Conservation (phyloP, 2,888 invertebrate genomes). For the Acholoe squamosa region DNA sequence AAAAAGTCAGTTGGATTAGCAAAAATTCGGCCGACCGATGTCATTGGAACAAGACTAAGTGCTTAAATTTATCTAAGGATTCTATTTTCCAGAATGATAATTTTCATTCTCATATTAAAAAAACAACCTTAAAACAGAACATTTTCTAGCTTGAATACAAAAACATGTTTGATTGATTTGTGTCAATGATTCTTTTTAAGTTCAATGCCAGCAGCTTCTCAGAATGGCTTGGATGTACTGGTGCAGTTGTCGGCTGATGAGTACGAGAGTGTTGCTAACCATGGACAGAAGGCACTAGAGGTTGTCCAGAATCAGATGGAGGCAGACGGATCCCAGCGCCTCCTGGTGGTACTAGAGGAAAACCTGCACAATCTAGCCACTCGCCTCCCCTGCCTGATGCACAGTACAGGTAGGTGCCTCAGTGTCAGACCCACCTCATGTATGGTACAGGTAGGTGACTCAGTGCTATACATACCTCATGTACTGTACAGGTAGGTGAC, state of each 20-base stretch:
- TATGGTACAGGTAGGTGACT: too few species aligned
- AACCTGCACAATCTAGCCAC: slow-evolving; percentile 76
- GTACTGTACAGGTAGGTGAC: too few species aligned
- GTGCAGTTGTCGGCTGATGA: slow-evolving; percentile 77
- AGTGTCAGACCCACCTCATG: background rate
- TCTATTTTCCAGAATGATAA: too few species aligned
- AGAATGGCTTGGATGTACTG: slow-evolving; percentile 75
- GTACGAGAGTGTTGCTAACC: slow-evolving; percentile 74
- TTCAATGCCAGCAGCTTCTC: slow-evolving; percentile 74
- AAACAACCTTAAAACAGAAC: too few species aligned
- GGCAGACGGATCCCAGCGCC: slow-evolving; percentile 69
- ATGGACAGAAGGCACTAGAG: slow-evolving; percentile 73
- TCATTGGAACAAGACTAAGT: too few species aligned
- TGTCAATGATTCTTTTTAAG: slow-evolving; percentile 68
- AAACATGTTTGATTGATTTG: too few species aligned
- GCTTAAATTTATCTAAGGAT: too few species aligned
- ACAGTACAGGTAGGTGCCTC: slow-evolving; percentile 73
- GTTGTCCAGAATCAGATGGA: slow-evolving; percentile 68
- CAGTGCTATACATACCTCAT: too few species aligned
- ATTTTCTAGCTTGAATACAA: too few species aligned
- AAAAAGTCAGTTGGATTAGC: too few species aligned
- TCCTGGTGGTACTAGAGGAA: slow-evolving; percentile 77
- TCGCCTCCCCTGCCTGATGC: slow-evolving; percentile 77
- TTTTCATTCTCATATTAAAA: too few species aligned
- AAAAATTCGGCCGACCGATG: too few species aligned